Evolutionary conservation across 1,140 invertebrate species (phyloP), one percentile per base, ranked within the genome.

Genomic region (Meloidogyne hapla): DNA sequence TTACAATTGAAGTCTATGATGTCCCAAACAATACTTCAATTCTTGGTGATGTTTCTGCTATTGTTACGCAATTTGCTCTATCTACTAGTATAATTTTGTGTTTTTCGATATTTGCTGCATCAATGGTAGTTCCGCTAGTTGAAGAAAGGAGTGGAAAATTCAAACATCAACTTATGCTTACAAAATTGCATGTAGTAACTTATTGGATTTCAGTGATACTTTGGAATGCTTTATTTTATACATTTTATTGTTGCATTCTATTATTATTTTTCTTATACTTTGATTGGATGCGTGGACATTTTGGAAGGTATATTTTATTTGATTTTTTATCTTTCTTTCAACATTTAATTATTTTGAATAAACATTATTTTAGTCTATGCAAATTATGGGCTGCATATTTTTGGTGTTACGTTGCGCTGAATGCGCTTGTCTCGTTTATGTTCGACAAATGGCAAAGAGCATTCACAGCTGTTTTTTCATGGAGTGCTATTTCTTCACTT

Each of bases 101-200:
- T 10, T 74, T 82, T 40, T 81, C 81, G 4, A 63, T 64, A 10
- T 72, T 84, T 21, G 74, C 76, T 12, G 74, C 81, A 42, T 73
- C 77, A 18, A 83, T 84, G 33, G 38, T 80, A 1, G 81, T 84
- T 67, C 74, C 69, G 25, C 26, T 82, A 38, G 82, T 82, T 9
- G 81, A 82, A 48, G 81, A 82, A 5, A 70, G 72, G 1, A 42
- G 28, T 12, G 10, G 6, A 5, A 61, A 69, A 18, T 82, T 82
- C 74, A 82, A 82, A 66, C 77, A 82, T 74, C 81, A 82, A 73
- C 48, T 82, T 6, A 65, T 84, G 38, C 73, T 82, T n/a, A 83
- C 81, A 25, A 78, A 74, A 40, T 63, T 82, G 15, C 48, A 80
- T 28, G 62, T 67, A 1, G 64, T 75, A 28, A 76, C 74, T 18